These are phyloP conservation scores for Acanthaster planci DNA, from an alignment of 35 echinoderm and acorn worm species.

Conservation along the genomic window DNA sequence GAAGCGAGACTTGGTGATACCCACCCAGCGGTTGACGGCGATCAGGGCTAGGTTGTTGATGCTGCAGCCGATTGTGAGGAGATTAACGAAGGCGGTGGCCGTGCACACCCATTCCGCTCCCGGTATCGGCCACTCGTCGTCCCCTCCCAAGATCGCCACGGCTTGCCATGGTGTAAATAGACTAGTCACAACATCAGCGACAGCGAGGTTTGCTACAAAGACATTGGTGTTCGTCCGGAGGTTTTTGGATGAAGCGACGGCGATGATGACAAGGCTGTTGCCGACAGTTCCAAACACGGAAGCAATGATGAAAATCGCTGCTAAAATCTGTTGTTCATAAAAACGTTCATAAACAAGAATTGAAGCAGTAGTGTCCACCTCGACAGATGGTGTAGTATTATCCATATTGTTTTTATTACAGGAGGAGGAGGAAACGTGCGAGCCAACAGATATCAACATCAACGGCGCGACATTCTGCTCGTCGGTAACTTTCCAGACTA, in stretches of 20 bases:
- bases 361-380: background rate
- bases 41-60: slow-evolving; percentile 55
- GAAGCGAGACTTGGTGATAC: slow-evolving; percentile 24
- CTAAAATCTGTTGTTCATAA: background rate
- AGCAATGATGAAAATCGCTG: background rate
- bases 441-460: background rate
- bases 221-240: slow-evolving; percentile 58
- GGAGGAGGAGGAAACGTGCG: too few species aligned
- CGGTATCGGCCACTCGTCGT: slow-evolving; percentile 45
- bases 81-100: slow-evolving; percentile 36
- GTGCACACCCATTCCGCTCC: slow-evolving; percentile 38
- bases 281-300: slow-evolving; percentile 39
- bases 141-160: slow-evolving; percentile 1
- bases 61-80: slow-evolving; percentile 66
- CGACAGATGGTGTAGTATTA: background rate
- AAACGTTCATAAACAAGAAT: background rate
- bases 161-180: slow-evolving; percentile 36
- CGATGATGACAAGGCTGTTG: slow-evolving; percentile 56
- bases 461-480: background rate
- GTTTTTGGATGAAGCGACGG: slow-evolving; percentile 45
- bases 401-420: too few species aligned
- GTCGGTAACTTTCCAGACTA: too few species aligned
- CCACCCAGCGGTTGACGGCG: slow-evolving; percentile 54
- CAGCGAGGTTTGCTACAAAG: slow-evolving; percentile 63
- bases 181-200: slow-evolving; percentile 44